These are phyloP conservation scores for Corythornis leucogaster DNA, from an alignment of 2,797 vertebrate species.

Conservation along the genomic window DNA sequence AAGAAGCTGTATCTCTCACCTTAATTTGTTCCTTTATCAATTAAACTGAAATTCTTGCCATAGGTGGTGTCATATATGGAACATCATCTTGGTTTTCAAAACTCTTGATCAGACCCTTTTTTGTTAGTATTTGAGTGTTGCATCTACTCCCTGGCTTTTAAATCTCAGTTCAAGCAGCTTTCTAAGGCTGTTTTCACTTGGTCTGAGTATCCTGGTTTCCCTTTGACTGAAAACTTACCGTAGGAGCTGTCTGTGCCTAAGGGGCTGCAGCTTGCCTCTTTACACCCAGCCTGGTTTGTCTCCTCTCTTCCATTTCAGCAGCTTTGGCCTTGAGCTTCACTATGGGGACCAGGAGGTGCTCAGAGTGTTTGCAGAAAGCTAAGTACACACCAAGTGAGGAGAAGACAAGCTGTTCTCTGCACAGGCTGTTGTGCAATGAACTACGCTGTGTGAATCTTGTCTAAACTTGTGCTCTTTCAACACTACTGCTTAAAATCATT, in stretches of 20 bases:
- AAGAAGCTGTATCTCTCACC: background rate
- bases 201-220: background rate
- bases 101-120: background rate
- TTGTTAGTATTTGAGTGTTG: background rate
- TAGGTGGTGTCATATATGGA: background rate
- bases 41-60: background rate
- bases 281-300: background rate
- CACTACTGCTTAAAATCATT: background rate
- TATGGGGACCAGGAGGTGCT: background rate
- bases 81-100: background rate
- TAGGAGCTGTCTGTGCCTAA: background rate
- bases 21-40: background rate
- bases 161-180: background rate
- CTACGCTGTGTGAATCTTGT: background rate
- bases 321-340: background rate
- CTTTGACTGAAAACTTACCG: background rate
- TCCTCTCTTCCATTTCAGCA: background rate
- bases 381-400: accelerated
- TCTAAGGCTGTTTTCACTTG: background rate
- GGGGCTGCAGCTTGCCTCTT: background rate
- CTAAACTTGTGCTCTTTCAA: background rate
- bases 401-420: background rate
- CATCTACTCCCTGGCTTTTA: background rate
- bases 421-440: background rate
- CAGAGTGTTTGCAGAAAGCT: background rate